Evolutionary conservation across 2,113 vertebrate species (phyloP).

Genomic region (Gorilla gorilla): DNA sequence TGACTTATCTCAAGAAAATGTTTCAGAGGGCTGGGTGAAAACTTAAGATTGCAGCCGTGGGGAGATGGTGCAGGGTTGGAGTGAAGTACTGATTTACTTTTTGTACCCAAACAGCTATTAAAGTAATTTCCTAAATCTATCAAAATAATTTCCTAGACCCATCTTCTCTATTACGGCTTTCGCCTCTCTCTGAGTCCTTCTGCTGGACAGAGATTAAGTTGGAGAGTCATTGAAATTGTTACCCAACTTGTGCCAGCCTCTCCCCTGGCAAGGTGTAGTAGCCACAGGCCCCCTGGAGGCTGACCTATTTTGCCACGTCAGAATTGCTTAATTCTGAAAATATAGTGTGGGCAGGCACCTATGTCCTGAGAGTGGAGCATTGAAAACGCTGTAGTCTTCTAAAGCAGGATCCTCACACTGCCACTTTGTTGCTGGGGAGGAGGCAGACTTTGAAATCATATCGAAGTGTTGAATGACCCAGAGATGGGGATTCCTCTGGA

Average conservation of each 20-base stretch:
- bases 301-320: neutral
- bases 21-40: neutral
- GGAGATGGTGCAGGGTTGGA: neutral
- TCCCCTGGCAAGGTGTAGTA: accelerated
- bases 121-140: neutral
- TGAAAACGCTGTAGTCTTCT: neutral
- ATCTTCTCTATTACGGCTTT: neutral
- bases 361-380: neutral
- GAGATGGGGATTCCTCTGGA: neutral
- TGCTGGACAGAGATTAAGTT: neutral
- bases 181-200: neutral
- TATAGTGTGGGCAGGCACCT: accelerated
- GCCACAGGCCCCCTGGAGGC: neutral
- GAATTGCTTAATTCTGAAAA: neutral
- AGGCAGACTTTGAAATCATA: neutral
- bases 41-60: accelerated
- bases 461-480: accelerated
- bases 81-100: accelerated
- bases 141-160: neutral
- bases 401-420: too few species aligned
- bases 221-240: neutral
- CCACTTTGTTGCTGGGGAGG: neutral
- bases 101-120: neutral
- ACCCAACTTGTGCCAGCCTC: neutral
- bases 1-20: neutral